Evolutionary conservation across 2,113 vertebrate species (phyloP), one percentile per base, ranked within the genome.

Genomic region (Sinocyclocheilus anophthalmus): DNA sequence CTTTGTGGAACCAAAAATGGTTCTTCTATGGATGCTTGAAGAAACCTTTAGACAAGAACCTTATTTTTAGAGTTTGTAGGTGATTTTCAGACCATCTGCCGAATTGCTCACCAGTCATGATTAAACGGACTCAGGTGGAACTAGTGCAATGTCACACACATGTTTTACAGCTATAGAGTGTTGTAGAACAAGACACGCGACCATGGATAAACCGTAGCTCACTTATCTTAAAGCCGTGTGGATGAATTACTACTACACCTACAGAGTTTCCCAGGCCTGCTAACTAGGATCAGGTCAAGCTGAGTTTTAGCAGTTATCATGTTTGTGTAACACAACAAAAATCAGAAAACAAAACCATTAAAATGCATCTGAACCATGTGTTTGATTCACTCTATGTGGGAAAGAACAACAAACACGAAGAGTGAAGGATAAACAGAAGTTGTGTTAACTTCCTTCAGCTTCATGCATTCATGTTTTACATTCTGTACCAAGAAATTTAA

Each of bases 381-480:
- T 50, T 26, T 9, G 16, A 10, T 76, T 53, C 24, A 30, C 75
- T 53, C 13, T 13, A 55, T 7, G 48, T 18, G 48, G 48, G 75
- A 33, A 39, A 22, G 5, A 37, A 37, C 5, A 42, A 5, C 39
- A 42, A 6, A 42, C 5, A 42, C 0, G 5, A 42, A 42, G 6
- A 42, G 39, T 42, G 26, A 33, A n/a, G 30, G 7, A 24, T 63
- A 63, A 63, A 63, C 61, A 63, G 14, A 81, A 86, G 39, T 48
- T 55, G 81, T 30, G 18, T 4, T 42, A 59, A 77, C 42, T 37
- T 5, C 37, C 0, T 37, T 37, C 37, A 88, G 24, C 6, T 30
- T 30, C 6, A 7, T 67, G 2, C 11, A 24, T 1, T 20, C 48
- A 84, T 87, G 85, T 87, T 85, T 79, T 81, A 88, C 91, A 90